Conservation (phyloP, 2,113 vertebrate genomes). For the Toxotes chatareus region DNA sequence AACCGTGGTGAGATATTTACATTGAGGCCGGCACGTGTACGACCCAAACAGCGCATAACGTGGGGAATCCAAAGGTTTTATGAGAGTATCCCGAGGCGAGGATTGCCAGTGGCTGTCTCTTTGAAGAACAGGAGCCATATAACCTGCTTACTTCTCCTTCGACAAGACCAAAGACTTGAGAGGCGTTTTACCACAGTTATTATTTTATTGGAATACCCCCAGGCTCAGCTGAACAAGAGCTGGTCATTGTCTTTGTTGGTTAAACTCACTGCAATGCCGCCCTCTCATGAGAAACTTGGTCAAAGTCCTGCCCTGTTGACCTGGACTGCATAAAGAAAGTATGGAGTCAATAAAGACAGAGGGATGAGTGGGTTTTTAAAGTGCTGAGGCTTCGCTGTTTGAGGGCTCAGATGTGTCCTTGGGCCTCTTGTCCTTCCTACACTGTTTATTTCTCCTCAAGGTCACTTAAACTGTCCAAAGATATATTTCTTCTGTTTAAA, state of each 20-base stretch:
- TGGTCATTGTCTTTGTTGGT: conserved; percentile 37
- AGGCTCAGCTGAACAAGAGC: conserved; percentile 41
- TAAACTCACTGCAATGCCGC: conserved; percentile 26
- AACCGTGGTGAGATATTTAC: conserved; percentile 32
- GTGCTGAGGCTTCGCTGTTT: not conserved
- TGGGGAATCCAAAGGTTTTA: conserved; percentile 53
- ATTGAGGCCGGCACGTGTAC: conserved; percentile 19
- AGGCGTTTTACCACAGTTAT: conserved; percentile 53
- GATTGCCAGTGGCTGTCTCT: conserved; percentile 29
- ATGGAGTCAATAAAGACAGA: conserved; percentile 39
- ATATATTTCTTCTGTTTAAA: not conserved
- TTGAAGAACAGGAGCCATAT: conserved; percentile 56
- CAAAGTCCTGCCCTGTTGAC: conserved; percentile 25
- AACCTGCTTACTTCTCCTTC: conserved; percentile 25
- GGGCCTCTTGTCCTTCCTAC: conserved; percentile 7
- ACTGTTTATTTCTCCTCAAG: conserved; percentile 35
- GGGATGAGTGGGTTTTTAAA: conserved; percentile 38
- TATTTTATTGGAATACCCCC: conserved; percentile 64
- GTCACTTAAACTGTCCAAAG: conserved; percentile 9
- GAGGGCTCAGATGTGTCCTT: conserved; percentile 6
- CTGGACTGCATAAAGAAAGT: conserved; percentile 21
- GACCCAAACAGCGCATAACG: conserved; percentile 28
- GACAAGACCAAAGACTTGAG: conserved; percentile 40
- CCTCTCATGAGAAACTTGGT: conserved; percentile 27
- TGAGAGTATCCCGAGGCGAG: conserved; percentile 41